Evolutionary conservation across 2,797 vertebrate genomes (phyloP).

Genomic region (Linurgus olivaceus): DNA sequence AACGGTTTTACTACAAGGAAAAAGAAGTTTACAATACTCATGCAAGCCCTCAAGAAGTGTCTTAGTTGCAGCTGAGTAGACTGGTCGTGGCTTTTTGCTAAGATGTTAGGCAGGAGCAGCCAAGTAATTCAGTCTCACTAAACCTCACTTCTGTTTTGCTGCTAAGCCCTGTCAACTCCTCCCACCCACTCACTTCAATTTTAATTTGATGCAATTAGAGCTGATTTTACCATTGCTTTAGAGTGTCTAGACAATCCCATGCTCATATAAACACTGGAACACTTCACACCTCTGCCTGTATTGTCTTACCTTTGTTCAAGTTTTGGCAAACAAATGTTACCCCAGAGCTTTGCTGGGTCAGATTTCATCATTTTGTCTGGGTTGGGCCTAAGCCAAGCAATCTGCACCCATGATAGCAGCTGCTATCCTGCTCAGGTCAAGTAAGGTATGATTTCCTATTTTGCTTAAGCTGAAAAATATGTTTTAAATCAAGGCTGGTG

Average conservation of each 20-base stretch:
- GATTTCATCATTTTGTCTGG: slow-evolving; percentile 35
- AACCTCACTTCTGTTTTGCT: not conserved
- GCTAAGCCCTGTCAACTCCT: not conserved
- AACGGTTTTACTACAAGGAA: not conserved
- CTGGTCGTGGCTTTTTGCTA: not conserved
- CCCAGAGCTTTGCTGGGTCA: slow-evolving; percentile 18
- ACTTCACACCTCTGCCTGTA: not conserved
- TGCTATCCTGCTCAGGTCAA: not conserved
- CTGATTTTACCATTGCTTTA: not conserved
- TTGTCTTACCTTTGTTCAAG: slow-evolving; percentile 45
- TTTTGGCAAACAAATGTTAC: slow-evolving; percentile 16
- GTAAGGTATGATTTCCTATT: slow-evolving; percentile 37
- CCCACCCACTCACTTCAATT: not conserved
- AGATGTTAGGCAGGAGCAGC: not conserved
- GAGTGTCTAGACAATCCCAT: slow-evolving; percentile 15
- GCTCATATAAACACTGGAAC: not conserved
- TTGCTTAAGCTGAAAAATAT: slow-evolving; percentile 11
- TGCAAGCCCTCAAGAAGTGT: not conserved
- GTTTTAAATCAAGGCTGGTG: not conserved
- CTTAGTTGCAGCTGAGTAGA: not conserved
- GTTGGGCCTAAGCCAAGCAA: slow-evolving; percentile 27
- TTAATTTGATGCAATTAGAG: slow-evolving; percentile 21
- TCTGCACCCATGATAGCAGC: not conserved
- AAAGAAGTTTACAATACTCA: not conserved
- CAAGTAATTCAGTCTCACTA: not conserved